A percentile compares a stretch with the other conserved stretches of the same genome.
These are phyloP conservation scores for Mesitornis unicolor DNA, from an alignment of 2,113 vertebrate genomes.

Conservation along the genomic window DNA sequence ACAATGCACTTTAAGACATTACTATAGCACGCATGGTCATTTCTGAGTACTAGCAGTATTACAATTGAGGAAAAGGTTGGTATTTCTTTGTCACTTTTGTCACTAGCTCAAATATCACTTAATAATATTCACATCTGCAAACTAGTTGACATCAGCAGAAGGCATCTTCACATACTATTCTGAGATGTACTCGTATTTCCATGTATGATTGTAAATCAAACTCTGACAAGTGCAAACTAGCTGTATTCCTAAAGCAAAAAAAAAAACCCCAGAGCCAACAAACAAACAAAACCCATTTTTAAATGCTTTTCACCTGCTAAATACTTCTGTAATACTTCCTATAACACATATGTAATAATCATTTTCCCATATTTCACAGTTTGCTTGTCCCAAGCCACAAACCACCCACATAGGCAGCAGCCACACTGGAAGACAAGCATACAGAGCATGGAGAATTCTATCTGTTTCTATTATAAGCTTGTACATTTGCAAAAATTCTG, in stretches of 20 bases:
- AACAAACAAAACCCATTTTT: background rate
- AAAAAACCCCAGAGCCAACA: background rate
- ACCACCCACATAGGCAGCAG: background rate
- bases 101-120: background rate
- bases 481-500: background rate
- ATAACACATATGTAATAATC: background rate
- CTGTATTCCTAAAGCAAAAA: background rate
- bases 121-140: background rate
- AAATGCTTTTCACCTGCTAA: background rate
- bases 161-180: background rate
- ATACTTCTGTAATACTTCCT: background rate
- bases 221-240: background rate
- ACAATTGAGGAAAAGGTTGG: background rate
- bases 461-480: background rate
- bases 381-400: background rate
- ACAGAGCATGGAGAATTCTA: background rate
- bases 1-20: background rate
- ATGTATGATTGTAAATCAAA: background rate
- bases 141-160: background rate
- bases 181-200: background rate
- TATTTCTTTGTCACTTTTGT: background rate
- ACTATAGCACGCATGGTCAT: background rate
- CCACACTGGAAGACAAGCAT: background rate
- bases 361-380: background rate
- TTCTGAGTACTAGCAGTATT: background rate